phyloP scores from a whole-genome alignment of 2,113 vertebrate species.

The Saccopteryx leptura region DNA sequence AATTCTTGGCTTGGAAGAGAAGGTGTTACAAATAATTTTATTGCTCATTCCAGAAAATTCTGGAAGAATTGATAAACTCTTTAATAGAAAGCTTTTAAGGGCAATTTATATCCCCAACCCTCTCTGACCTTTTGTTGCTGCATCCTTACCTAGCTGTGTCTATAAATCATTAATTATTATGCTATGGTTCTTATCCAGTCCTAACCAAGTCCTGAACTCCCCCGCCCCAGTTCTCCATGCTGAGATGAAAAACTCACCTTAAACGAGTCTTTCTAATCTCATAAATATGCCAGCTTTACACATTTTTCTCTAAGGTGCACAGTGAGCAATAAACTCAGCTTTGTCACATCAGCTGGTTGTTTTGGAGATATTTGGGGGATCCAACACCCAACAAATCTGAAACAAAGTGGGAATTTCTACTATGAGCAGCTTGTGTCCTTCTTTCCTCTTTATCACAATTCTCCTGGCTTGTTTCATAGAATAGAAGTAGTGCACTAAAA shows the following conservation, averaged over 20 bases:
- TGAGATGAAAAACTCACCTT: not conserved
- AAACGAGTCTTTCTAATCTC: not conserved
- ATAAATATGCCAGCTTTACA: not conserved
- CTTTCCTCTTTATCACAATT: not conserved
- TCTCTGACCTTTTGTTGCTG: not conserved
- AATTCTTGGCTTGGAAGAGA: not conserved
- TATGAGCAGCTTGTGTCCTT: not conserved
- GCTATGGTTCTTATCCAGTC: not conserved
- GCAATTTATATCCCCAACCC: not conserved
- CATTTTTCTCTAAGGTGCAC: not conserved
- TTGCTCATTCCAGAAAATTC: not conserved
- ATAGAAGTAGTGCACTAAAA: not conserved
- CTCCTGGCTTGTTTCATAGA: not conserved
- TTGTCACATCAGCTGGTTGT: not conserved
- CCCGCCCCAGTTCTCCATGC: not conserved
- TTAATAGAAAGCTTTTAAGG: not conserved
- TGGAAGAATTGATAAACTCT: not conserved
- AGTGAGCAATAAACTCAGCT: not conserved
- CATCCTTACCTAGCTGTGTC: not conserved
- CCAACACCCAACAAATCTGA: not conserved
- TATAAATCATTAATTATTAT: not conserved
- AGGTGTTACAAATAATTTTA: not conserved
- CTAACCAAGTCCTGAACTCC: not conserved
- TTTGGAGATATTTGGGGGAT: not conserved
- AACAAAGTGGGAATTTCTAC: not conserved